Evolutionary conservation across 2,113 vertebrate species (phyloP), one percentile per base, ranked within the genome.

Genomic region (Clarias batrachus): DNA sequence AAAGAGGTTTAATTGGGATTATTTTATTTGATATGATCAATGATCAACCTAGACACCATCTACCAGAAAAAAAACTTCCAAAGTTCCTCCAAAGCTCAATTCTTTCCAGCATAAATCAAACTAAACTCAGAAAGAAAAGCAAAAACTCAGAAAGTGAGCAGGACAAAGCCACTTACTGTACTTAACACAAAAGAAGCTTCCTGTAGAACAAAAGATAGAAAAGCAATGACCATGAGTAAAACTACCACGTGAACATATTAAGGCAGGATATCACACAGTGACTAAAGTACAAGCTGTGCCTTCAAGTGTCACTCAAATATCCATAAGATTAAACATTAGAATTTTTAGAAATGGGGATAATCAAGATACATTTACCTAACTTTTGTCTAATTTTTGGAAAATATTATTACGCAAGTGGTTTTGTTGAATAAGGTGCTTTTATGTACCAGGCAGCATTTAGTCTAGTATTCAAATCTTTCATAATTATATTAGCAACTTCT

Each of bases 1-100:
- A 81, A 23, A 48, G 63, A 62, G 25, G 3, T 21, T n/a, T 59
- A 3, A 86, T 71, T 60, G 13, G 33, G 21, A 80, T 80, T 60
- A 56, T 48, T 86, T 81, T 86, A 81, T 65, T 81, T 17, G 54
- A 59, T 76, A 85, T 76, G 62, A 79, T 85, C 74, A 81, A 41
- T 48, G 30, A 54, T 68, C 27, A 86, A 52, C 37, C 37, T 48
- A 12, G 41, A 76, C 73, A 76, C 11, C 16, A 65, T 48, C 48
- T 16, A 57, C 23, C 52, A 70, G 48, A 79, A 79, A 80, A 37
- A 21, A 9, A 71, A 10, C 7, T 19, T 41, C 70, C 71, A 78
- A 33, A 59, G 68, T 76, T 23, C 7, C 21, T 41, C 70, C 71
- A 78, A 33, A 59, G 68, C 27, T 21, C 13, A 10, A 25, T 65